Evolutionary conservation across 1,140 invertebrate genomes (phyloP).

Genomic region (Protaetia brevitarsis): DNA sequence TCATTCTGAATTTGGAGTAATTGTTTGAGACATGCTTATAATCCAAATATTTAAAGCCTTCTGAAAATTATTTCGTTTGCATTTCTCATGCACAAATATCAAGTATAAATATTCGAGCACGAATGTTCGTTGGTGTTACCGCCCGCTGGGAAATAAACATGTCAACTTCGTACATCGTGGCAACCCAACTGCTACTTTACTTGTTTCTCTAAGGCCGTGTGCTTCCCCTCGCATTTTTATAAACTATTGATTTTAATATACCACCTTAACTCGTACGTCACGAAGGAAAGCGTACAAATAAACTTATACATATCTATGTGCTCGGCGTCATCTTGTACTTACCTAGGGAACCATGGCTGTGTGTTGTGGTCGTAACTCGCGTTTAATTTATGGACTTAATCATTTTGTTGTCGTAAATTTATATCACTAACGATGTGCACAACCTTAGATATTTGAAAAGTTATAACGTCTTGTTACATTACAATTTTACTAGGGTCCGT

Average conservation of each 20-base stretch:
- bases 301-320: not conserved
- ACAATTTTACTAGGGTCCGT: not conserved
- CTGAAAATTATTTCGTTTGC: not conserved
- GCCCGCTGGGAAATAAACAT: constrained; percentile 15
- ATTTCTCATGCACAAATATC: constrained; percentile 6
- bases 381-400: constrained; percentile 13
- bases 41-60: not conserved
- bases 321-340: not conserved
- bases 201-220: not conserved
- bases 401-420: constrained; percentile 10
- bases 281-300: constrained; percentile 4
- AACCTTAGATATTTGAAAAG: not conserved
- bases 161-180: not conserved
- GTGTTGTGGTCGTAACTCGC: not conserved
- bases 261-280: not conserved
- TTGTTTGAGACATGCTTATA: not conserved
- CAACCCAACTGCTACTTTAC: not conserved
- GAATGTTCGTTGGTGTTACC: not conserved
- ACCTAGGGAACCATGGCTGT: not conserved
- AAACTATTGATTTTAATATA: constrained; percentile 11
- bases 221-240: not conserved
- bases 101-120: not conserved
- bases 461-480: not conserved
- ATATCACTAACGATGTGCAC: not conserved
- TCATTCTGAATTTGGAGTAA: not conserved